Evolutionary conservation across 2,888 invertebrate species (phyloP).

Genomic region (Synergus umbraculus): DNA sequence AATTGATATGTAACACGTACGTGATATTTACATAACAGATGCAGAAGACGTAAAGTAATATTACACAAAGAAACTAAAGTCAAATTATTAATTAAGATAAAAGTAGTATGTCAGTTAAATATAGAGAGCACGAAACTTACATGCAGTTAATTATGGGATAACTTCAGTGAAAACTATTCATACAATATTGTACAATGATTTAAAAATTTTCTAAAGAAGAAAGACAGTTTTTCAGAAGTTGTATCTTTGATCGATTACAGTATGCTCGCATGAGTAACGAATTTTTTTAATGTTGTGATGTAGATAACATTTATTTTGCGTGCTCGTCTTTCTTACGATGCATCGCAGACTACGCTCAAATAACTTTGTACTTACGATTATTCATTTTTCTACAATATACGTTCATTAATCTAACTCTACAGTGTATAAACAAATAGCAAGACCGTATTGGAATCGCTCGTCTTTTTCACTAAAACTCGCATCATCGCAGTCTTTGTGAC

Average conservation of each 20-base stretch:
- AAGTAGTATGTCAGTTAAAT: too few species aligned
- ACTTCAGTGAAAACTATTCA: background rate
- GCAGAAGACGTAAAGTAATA: background rate
- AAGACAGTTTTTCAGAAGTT: background rate
- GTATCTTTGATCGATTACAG: background rate
- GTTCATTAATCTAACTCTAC: constrained; percentile 16
- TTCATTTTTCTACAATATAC: constrained; percentile 39
- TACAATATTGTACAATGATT: background rate
- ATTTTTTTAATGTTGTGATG: background rate
- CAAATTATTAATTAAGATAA: too few species aligned
- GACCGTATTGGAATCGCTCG: constrained; percentile 52
- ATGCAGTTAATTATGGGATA: too few species aligned
- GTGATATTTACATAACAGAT: background rate
- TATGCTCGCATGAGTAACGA: background rate
- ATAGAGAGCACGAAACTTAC: too few species aligned
- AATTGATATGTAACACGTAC: background rate
- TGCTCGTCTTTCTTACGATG: constrained; percentile 1
- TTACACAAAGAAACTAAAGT: background rate
- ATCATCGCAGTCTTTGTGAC: constrained; percentile 11
- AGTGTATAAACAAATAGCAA: constrained; percentile 47
- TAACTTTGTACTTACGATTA: constrained; percentile 39
- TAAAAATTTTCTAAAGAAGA: background rate
- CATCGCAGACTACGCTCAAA: constrained; percentile 13
- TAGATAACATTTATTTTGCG: constrained; percentile 12
- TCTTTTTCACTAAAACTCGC: constrained; percentile 37